Evolutionary conservation across 2,888 invertebrate genomes (phyloP), one percentile per base, ranked within the genome.

Genomic region (Zygogramma bicolorata): DNA sequence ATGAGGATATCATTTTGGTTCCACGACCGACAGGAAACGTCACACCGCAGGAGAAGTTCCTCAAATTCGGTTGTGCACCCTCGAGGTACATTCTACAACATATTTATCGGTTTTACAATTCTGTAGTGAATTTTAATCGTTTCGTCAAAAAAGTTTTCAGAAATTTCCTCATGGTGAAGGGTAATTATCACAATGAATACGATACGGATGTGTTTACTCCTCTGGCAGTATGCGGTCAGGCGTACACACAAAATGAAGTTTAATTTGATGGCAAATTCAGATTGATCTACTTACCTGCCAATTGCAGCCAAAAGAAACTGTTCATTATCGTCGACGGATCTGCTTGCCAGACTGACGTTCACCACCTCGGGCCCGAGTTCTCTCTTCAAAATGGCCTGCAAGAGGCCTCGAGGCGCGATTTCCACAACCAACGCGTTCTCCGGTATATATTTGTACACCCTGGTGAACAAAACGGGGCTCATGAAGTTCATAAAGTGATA

Each of bases 401-500:
- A 90, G 0, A 97, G 20, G 7, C 65, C 93, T 80, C 96, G 96
- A 0, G 96, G 96, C 0, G 96, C 95, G 57, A 97, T 90, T 85
- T 97, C 96, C 70, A 97, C 91, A 5, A 92, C 90, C 68, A 96
- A 89, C 0, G 96, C 95, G 82, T 95, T 91, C 25, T 89, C 88
- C 3, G 94, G 95, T 76, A 97, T 91, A 79, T 93, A 89, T 13
- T 89, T 88, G 13, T 94, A 88, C 0, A 93, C 93, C 85, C 95
- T 95, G 82, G 94, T 93, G 85, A 94, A 94, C 18, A 92, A 87
- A 0, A 89, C 86, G 76, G 87, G 83, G 89, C 89, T 94, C 83
- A 95, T 85, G 20, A 96, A 88, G 84, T 96, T 97, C 83, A 95
- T 95, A 1, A 94, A 94, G 83, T 96, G 95, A 85, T 98, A 98